These are phyloP conservation scores for Panthera leo DNA, from an alignment of 2,113 vertebrate genomes.

Conservation along the genomic window DNA sequence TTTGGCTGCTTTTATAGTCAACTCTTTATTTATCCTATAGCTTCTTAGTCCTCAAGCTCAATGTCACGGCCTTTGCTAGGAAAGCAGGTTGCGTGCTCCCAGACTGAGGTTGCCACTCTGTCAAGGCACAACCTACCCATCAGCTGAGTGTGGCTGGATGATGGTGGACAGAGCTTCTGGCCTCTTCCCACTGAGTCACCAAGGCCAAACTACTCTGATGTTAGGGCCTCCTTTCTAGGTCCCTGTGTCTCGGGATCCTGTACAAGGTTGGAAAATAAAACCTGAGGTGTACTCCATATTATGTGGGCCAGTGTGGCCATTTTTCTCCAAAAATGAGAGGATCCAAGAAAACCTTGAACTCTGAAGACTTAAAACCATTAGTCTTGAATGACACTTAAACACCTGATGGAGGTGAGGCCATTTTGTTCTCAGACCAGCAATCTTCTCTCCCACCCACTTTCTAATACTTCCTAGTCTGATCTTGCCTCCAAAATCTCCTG, in stretches of 20 bases:
- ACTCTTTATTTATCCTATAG: neutral
- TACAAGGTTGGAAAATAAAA: neutral
- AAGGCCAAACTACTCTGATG: neutral
- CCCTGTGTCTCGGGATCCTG: neutral
- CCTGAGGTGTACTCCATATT: neutral
- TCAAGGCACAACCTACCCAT: neutral
- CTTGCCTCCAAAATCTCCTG: neutral
- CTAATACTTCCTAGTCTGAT: neutral
- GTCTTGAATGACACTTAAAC: neutral
- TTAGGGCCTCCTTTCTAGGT: neutral
- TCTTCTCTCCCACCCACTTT: neutral
- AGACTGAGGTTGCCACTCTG: no score
- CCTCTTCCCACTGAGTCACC: neutral
- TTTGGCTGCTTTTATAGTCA: neutral
- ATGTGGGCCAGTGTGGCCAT: neutral
- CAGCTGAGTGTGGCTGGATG: no score
- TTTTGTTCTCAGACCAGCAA: neutral
- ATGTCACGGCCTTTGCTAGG: neutral
- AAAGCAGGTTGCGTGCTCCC: neutral
- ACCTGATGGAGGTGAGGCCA: neutral
- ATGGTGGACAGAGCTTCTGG: neutral
- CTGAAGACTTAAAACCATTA: neutral
- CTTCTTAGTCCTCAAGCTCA: neutral
- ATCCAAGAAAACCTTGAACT: neutral
- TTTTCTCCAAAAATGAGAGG: neutral